Evolutionary conservation across 2,113 vertebrate species (phyloP).

Genomic region (Zosterops borbonicus): DNA sequence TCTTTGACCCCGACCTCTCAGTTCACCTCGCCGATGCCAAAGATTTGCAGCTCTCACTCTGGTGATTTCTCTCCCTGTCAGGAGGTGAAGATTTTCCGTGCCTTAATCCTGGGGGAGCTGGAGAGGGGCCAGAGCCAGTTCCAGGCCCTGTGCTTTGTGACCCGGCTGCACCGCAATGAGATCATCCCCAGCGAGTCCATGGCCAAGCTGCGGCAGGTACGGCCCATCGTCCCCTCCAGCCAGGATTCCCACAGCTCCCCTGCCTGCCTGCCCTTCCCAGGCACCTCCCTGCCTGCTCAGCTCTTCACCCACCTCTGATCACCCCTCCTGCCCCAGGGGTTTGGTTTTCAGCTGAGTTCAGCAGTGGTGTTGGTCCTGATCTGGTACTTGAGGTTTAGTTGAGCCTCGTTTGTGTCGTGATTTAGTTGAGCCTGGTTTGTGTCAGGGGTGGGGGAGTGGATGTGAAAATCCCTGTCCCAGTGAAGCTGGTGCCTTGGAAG

Average conservation of each 20-base stretch:
- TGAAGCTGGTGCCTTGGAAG: not conserved
- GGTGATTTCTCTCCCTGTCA: constrained; percentile 27
- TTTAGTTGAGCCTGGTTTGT: not conserved
- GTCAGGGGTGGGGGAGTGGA: not conserved
- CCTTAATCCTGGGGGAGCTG: constrained; percentile 93
- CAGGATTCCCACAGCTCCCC: accelerated
- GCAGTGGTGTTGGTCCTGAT: not conserved
- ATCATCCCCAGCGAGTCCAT: constrained; percentile 98
- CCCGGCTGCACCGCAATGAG: constrained; percentile 88
- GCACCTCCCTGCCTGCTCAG: not conserved
- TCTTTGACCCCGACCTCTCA: not conserved
- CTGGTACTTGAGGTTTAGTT: not conserved
- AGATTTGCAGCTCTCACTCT: not conserved
- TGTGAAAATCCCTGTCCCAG: not conserved
- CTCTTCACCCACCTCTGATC: not conserved
- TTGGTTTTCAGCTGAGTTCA: accelerated
- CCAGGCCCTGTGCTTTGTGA: constrained; percentile 93
- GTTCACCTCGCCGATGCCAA: not conserved
- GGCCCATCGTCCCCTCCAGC: not conserved
- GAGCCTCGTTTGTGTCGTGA: no score
- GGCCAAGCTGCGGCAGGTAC: constrained; percentile 93
- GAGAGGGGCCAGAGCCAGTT: constrained; percentile 96
- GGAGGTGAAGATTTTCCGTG: constrained; percentile 96
- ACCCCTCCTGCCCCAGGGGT: not conserved
- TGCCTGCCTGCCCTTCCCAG: not conserved